These are phyloP conservation scores for Heptranchias perlo DNA, from an alignment of 2,113 vertebrate genomes.

Conservation along the genomic window DNA sequence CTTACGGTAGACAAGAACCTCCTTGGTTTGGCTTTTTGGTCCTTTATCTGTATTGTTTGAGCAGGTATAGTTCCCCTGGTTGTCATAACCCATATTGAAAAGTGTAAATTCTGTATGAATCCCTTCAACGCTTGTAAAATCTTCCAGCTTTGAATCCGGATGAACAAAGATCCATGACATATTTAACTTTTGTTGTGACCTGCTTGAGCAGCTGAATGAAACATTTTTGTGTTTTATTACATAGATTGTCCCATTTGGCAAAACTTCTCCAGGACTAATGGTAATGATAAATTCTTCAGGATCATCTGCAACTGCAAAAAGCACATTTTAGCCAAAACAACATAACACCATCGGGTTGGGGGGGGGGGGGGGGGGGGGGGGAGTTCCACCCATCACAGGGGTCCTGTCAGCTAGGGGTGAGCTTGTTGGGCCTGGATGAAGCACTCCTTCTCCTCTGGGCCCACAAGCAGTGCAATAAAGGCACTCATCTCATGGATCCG, in stretches of 20 bases:
- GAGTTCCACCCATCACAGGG: too few species aligned
- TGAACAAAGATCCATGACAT: conserved; percentile 56
- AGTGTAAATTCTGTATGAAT: conserved; percentile 49
- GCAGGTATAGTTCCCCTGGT: conserved; percentile 71
- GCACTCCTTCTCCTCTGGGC: too few species aligned
- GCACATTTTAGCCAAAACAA: background rate
- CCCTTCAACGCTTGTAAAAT: conserved; percentile 40
- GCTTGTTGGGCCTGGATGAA: too few species aligned
- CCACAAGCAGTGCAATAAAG: too few species aligned
- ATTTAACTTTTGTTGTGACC: conserved; percentile 47
- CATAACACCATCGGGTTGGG: too few species aligned
- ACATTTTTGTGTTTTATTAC: conserved; percentile 45
- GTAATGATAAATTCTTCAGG: conserved; percentile 48
- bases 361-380: too few species aligned
- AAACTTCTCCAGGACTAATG: conserved; percentile 43
- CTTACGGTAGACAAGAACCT: conserved; percentile 79
- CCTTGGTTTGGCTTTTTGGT: too few species aligned
- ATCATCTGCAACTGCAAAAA: conserved; percentile 53
- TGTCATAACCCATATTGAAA: conserved; percentile 46
- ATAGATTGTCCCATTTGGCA: conserved; percentile 60
- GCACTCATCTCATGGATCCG: too few species aligned
- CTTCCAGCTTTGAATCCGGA: background rate
- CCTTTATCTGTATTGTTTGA: conserved; percentile 43
- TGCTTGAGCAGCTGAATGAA: conserved; percentile 58
- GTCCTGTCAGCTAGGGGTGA: too few species aligned